phyloP scores from a whole-genome alignment of 64 coral and sea anemone genomes.

The Dendrophyllia cribrosa region DNA sequence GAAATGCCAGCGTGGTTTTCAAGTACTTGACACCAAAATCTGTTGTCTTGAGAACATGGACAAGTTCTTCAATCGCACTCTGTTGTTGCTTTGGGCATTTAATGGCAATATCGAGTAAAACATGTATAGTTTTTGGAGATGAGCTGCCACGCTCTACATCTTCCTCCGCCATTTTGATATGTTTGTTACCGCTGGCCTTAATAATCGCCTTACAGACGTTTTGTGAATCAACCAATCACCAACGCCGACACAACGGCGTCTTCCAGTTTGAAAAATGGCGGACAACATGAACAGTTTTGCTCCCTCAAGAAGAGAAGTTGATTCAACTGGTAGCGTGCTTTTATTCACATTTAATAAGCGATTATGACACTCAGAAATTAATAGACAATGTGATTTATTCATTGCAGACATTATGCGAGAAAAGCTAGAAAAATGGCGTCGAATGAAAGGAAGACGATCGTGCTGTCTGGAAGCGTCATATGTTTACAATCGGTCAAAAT shows the following conservation, averaged over 20 bases:
- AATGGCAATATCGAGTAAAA: slow-evolving; percentile 1
- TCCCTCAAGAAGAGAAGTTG: neutral
- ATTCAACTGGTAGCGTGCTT: slow-evolving; percentile 13
- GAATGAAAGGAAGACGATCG: slow-evolving; percentile 25
- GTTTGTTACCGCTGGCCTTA: slow-evolving; percentile 1
- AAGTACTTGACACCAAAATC: neutral
- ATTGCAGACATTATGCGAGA: slow-evolving; percentile 44
- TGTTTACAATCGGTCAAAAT: slow-evolving; percentile 28
- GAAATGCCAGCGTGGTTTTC: slow-evolving; percentile 47
- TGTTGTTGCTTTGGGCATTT: slow-evolving; percentile 23
- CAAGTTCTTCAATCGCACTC: neutral
- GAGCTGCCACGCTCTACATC: too few relatives aligned
- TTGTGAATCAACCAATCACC: neutral
- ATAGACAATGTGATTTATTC: neutral
- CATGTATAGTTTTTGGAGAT: neutral
- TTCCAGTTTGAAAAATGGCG: slow-evolving; percentile 73
- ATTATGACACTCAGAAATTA: neutral
- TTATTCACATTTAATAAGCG: neutral
- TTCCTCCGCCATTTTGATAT: neutral
- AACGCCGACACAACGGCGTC: neutral
- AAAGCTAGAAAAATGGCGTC: slow-evolving; percentile 62
- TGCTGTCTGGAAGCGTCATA: neutral
- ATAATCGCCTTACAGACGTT: neutral
- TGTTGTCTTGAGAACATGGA: neutral
- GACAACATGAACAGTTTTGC: slow-evolving; percentile 8